Base-by-base conservation (phyloP, 2,113 vertebrate species). In the Papio anubis region DNA sequence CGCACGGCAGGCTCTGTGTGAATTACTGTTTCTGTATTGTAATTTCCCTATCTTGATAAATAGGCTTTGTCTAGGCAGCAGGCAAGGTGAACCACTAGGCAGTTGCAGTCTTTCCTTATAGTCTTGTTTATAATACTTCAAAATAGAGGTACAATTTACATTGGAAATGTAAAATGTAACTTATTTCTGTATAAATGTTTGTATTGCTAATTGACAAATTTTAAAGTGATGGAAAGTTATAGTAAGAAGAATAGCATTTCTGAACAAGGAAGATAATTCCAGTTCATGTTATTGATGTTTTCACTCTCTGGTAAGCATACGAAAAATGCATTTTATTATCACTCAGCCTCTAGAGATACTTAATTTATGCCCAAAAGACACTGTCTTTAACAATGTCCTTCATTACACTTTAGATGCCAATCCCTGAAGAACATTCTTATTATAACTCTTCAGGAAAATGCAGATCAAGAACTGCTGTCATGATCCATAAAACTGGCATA, bases 361-460 rank as follows among this genome's bases (percentile, higher is more conserved):
- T 81, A 79, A 78, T 79, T 85, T 45, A 85, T 4, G 11, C 30
- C 57, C 35, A 66, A 70, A 80, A 57, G 23, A 52, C 75, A 21
- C 16, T 59, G 2, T 90, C 17, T 50, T 87, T 64, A 86, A 76
- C 25, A 72, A 5, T 70, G 8, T 72, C 45, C 25, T 84, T 96
- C n/a, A 6, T 70, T 88, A 40, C 10, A 87, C 52, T 55, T 12
- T 40, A 55, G 18, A 59, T 83, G 52, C 2, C 25, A 81, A 38
- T 82, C 83, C 21, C 21, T 76, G n/a, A n/a, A 93, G 92, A 76
- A 43, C 10, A 43, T 43, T 21, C 40, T 93, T 38, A 73, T 5
- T 21, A n/a, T 84, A 88, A 92, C 20, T 61, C 48, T 73, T 84
- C 38, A 90, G 61, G n/a, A 96, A 94, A 79, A 88, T 50, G 18